Conservation (phyloP, 2,888 invertebrate genomes). For the Trichacis sp. region DNA sequence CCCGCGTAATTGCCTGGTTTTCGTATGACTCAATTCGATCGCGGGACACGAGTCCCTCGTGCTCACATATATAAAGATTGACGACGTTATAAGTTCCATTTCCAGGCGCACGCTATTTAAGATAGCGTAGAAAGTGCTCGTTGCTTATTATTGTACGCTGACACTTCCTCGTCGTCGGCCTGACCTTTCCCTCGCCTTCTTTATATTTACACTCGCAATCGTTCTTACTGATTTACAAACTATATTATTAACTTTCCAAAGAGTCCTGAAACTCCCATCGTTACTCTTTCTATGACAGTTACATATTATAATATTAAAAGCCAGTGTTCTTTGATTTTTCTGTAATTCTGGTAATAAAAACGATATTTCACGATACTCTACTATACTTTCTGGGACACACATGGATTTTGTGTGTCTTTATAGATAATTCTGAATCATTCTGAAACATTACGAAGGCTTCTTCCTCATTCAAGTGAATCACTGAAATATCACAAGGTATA, state of each 20-base stretch:
- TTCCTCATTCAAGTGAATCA: too few relatives aligned
- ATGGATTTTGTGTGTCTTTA: too few relatives aligned
- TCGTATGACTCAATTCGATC: not conserved
- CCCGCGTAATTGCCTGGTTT: conserved; percentile 1
- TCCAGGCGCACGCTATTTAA: conserved; percentile 15
- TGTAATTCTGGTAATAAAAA: too few relatives aligned
- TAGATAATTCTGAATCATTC: too few relatives aligned
- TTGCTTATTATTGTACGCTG: conserved; percentile 52
- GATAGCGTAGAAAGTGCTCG: conserved; percentile 53
- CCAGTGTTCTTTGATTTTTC: too few relatives aligned
- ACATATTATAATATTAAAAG: too few relatives aligned
- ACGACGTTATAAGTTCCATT: conserved; percentile 32
- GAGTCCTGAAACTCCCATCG: not conserved
- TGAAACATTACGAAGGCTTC: too few relatives aligned
- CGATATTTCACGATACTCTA: too few relatives aligned
- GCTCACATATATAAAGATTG: conserved; percentile 6
- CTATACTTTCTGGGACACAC: too few relatives aligned
- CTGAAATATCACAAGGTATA: too few relatives aligned
- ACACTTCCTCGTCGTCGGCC: conserved; percentile 59
- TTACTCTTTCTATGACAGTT: too few relatives aligned
- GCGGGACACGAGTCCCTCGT: too few relatives aligned
- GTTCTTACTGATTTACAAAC: conserved; percentile 31
- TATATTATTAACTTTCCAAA: conserved; percentile 40
- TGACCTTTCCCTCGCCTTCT: conserved; percentile 61
- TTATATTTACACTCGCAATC: conserved; percentile 37